Evolutionary conservation across 2,113 vertebrate species (phyloP), one percentile per base, ranked within the genome.

Genomic region (Tautogolabrus adspersus): DNA sequence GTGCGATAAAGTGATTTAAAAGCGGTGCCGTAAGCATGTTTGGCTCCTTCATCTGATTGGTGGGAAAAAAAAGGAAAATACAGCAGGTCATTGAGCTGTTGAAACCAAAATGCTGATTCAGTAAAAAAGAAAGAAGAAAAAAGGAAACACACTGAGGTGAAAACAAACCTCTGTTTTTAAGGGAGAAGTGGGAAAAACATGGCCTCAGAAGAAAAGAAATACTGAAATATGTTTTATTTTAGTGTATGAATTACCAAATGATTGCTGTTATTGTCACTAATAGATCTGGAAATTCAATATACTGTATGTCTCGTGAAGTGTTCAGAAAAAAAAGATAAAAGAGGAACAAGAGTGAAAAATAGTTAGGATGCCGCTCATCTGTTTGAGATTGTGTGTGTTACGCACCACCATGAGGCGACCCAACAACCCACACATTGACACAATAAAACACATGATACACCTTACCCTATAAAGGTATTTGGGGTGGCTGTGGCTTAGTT

Each of bases 1-100:
- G 64, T 66, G 83, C 68, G 68, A 87, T 93, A 93, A 94, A 93
- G 91, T 91, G 89, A 93, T 93, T 94, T 93, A 90, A 92, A 94
- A 93, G 82, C 59, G 52, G 87, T 86, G 61, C 57, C 18, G 89
- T 93, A 94, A 93, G 94, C 93, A 94, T 81, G 90, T 93, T 94
- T 92, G 58, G 56, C 77, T 72, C 86, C 69, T 69, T 84, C 81
- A 57, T 69, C 79, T 74, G 78, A 91, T 91, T 83, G 87, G 82
- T 83, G 73, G 16, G 79, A 3, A 3, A 26, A 62, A 89, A 89
- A 85, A 82, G 87, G 86, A 86, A 88, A 84, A 86, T 88, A 85
- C 89, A 91, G 92, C 88, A 87, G 87, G 91, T 89, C 90, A 80
- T 71, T 61, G 80, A 90, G 91, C 82, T 90, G 90, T 74, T 91